These are phyloP conservation scores for Nasonovia ribisnigri DNA, from an alignment of 2,888 invertebrate species.

Conservation along the genomic window DNA sequence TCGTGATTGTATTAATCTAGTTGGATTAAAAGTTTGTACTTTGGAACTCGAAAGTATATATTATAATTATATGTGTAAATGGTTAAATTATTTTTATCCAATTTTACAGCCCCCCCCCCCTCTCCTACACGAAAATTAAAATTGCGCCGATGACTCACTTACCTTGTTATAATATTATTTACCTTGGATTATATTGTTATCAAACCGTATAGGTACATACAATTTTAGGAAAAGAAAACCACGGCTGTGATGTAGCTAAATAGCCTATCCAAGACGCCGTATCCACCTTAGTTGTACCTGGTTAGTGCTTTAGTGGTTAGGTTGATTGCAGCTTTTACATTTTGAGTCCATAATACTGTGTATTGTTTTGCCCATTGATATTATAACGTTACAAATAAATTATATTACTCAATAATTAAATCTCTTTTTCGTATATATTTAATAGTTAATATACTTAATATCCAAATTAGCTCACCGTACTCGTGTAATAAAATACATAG, in stretches of 20 bases:
- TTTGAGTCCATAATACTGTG: not conserved
- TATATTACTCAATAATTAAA: not conserved
- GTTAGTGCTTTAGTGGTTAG: not conserved
- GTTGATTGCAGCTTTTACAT: not conserved
- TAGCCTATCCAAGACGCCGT: conserved; percentile 12
- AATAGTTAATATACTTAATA: not conserved
- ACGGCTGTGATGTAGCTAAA: not conserved
- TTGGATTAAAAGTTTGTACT: not conserved
- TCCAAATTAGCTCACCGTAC: not conserved
- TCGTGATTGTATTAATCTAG: not conserved
- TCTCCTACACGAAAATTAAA: no score
- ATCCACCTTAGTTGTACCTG: not conserved
- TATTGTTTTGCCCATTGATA: not conserved
- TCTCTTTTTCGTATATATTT: not conserved
- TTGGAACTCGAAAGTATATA: not conserved
- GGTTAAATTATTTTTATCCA: not conserved
- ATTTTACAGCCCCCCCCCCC: no score
- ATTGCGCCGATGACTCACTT: no score
- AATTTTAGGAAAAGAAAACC: not conserved
- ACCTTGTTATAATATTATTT: no score
- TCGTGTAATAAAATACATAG: not conserved
- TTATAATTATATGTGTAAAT: not conserved
- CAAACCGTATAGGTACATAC: not conserved
- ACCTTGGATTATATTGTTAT: no score
- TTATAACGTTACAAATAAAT: not conserved